A percentile compares a stretch with the other conserved stretches of the same genome.
phyloP scores from a whole-genome alignment of 2,113 vertebrate species.

The Malurus melanocephalus region DNA sequence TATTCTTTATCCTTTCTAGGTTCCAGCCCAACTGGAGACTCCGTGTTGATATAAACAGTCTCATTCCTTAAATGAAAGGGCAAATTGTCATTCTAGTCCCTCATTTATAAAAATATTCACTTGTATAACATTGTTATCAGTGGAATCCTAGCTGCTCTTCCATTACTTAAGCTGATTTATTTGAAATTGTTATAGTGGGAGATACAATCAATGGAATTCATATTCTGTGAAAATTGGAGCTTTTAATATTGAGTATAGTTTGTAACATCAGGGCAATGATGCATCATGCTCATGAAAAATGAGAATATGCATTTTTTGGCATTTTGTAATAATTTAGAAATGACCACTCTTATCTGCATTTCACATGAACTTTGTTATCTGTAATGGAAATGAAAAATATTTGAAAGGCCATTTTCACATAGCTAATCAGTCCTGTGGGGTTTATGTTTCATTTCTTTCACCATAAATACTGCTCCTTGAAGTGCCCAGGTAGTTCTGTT shows the following conservation, averaged over 20 bases:
- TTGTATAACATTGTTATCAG: neutral
- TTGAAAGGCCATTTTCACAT: neutral
- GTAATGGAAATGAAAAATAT: neutral
- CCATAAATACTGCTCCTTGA: neutral
- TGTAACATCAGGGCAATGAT: neutral
- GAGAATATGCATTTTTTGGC: neutral
- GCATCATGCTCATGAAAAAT: neutral
- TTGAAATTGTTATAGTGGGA: neutral
- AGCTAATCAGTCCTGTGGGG: neutral
- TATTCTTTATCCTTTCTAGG: neutral
- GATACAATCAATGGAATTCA: neutral
- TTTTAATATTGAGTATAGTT: neutral
- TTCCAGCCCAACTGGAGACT: neutral
- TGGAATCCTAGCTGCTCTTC: neutral
- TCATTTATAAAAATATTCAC: neutral
- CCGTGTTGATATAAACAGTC: neutral
- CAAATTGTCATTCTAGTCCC: neutral
- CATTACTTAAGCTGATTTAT: neutral
- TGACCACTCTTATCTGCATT: neutral
- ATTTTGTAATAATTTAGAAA: neutral
- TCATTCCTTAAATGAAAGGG: neutral
- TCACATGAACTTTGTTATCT: neutral
- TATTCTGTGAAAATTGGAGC: neutral
- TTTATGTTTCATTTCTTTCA: neutral
- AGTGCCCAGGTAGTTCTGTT: neutral